phyloP scores from a whole-genome alignment of 2,797 vertebrate species.

The Pseudochirops corinnae region DNA sequence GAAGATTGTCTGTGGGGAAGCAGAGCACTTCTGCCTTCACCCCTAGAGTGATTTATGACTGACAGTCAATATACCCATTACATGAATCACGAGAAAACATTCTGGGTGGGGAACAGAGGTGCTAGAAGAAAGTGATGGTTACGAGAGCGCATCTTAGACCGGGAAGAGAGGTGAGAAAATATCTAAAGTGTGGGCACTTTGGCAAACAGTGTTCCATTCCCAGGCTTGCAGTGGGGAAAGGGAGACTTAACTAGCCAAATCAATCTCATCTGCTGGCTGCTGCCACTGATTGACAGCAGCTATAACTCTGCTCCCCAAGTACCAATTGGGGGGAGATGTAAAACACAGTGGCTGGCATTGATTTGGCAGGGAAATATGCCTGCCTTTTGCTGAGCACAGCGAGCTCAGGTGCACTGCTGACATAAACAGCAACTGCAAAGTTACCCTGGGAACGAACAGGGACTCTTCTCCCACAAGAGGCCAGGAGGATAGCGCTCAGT shows the following conservation, averaged over 20 bases:
- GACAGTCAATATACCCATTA: conserved; percentile 30
- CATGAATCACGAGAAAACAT: conserved; percentile 15
- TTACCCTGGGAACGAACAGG: conserved; percentile 32
- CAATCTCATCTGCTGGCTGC: conserved; percentile 45
- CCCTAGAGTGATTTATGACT: conserved; percentile 40
- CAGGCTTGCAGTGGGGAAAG: conserved; percentile 32
- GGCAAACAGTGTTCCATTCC: conserved; percentile 52
- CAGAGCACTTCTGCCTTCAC: background rate
- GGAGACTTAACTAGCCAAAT: conserved; percentile 63
- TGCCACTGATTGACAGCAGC: conserved; percentile 54
- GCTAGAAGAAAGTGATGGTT: conserved; percentile 56
- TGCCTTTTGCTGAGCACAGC: conserved; percentile 55
- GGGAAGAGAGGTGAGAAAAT: conserved; percentile 37
- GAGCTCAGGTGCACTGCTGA: conserved; percentile 54
- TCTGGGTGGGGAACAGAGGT: background rate
- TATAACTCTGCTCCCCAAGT: conserved; percentile 62
- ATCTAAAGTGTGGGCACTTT: conserved; percentile 50
- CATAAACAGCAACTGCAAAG: conserved; percentile 54
- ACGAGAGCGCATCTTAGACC: conserved; percentile 35
- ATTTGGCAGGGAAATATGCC: conserved; percentile 53
- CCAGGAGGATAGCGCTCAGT: background rate
- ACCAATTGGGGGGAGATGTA: conserved; percentile 48
- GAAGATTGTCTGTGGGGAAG: background rate
- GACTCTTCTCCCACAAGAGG: conserved; percentile 17
- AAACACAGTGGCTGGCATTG: conserved; percentile 60